A percentile compares a stretch with the other conserved stretches of the same genome.
phyloP scores from a whole-genome alignment of 2,888 invertebrate species.

The Cephus pygmeus region DNA sequence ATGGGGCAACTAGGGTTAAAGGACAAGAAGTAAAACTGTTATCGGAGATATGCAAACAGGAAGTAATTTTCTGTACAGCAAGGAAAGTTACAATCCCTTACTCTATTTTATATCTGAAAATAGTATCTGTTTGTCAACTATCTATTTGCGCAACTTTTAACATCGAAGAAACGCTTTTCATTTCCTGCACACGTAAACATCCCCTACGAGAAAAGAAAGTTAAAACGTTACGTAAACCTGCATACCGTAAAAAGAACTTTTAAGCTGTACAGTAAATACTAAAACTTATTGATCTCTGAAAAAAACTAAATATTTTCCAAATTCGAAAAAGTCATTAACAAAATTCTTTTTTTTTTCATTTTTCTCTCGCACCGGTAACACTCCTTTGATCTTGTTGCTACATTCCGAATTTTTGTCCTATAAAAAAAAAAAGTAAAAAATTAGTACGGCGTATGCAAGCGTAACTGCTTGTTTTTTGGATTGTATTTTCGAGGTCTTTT shows the following conservation, averaged over 20 bases:
- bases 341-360: background rate
- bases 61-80: background rate
- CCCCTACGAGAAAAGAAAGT: background rate
- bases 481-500: background rate
- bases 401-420: background rate
- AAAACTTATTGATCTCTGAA: background rate
- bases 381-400: background rate
- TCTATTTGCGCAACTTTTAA: background rate
- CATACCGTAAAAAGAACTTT: background rate
- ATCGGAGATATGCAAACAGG: background rate
- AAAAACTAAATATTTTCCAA: background rate
- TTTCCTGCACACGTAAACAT: background rate
- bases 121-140: background rate
- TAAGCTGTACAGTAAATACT: background rate
- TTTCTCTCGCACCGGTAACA: background rate
- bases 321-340: background rate
- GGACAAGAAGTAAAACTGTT: background rate
- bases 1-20: background rate
- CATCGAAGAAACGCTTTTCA: background rate
- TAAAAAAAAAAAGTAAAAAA: background rate
- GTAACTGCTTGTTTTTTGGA: background rate
- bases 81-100: background rate
- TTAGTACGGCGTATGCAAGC: too few species aligned
- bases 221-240: background rate
- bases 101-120: background rate